Evolutionary conservation across 1,140 invertebrate species (phyloP), one percentile per base, ranked within the genome.

Genomic region (Drosophila parvula): DNA sequence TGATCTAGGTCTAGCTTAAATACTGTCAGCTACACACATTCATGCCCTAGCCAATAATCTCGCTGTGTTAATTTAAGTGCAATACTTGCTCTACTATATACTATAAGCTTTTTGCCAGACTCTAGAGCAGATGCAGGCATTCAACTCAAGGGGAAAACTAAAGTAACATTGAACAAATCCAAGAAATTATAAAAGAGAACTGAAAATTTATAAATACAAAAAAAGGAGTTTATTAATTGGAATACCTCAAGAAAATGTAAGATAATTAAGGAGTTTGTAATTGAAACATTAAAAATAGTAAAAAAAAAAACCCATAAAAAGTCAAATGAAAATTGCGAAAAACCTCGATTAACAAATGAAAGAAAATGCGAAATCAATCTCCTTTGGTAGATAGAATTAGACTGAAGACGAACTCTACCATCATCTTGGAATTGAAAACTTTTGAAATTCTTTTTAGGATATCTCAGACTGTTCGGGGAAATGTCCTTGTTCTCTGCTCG

Each of bases 71-170:
- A 22, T 22, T 22, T 22, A 22, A 22, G 3, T 22, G 22, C 22
- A 22, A 22, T 2, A 45, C 5, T 32, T 14, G 12, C 7, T 9
- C 9, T 18, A 22, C 14, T 67, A 40, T 10, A 10, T n/a, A 11
- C 27, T 34, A 41, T 28, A 43, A 34, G 6, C 63, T 58, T n/a
- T 12, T 48, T 48, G 53, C 61, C 40, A 64, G 45, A 41, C 44
- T 36, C 60, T 44, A 6, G 10, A 78, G 48, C 67, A 78, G 43
- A 76, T 86, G 79, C 81, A 84, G 47, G 67, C 81, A 53, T 63
- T 69, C 32, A 85, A 76, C 40, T 63, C 61, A 69, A 27, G 68
- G 63, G 44, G 55, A 75, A 78, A 63, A 12, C 32, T 60, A 67
- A 82, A 57, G n/a, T n/a, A 59, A 81, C 28, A 74, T 51, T 60